Evolutionary conservation across 2,797 vertebrate species (phyloP), one percentile per base, ranked within the genome.

Genomic region (Acanthurus tractus): DNA sequence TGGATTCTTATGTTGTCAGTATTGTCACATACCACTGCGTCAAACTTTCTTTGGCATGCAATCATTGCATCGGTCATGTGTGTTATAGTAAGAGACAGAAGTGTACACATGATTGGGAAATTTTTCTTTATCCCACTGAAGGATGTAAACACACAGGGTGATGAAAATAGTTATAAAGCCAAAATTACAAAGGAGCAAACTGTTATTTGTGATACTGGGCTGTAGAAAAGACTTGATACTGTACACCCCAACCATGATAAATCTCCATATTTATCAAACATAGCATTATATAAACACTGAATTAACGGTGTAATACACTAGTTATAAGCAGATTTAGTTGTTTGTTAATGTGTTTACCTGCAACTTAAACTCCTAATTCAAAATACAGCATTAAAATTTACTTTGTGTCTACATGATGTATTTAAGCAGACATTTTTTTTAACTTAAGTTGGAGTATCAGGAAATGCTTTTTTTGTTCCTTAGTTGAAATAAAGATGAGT

Each of bases 1-100:
- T 50, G 74, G 64, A 62, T 64, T 69, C 44, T 48, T 70, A n/a
- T 76, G 29, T 56, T 79, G 55, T 53, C 12, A 59, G 25, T 23
- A 5, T 57, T 50, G 17, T 38, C 36, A 70, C 29, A 29, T 36
- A 52, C 65, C 69, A 70, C 22, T 10, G 50, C 48, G 74, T 78
- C 4, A 61, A 63, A 58, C 11, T 54, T 76, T 8, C 45, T 83
- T 8, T 36, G 0, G 8, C 40, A 23, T 12, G n/a, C 50, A 10
- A 6, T 59, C 25, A 48, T 29, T 74, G 23, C 17, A 59, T 62
- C 36, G 40, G 9, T 45, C 29, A 34, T 34, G 29, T 18, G 29
- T 14, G 57, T 2, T 52, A 15, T 9, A 61, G 45, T 25, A n/a
- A 62, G 22, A n/a, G 14, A 48, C n/a, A 63, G 18, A 55, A 20